Evolutionary conservation across 2,113 vertebrate species (phyloP), one percentile per base, ranked within the genome.

Genomic region (Ammodramus savannarum): DNA sequence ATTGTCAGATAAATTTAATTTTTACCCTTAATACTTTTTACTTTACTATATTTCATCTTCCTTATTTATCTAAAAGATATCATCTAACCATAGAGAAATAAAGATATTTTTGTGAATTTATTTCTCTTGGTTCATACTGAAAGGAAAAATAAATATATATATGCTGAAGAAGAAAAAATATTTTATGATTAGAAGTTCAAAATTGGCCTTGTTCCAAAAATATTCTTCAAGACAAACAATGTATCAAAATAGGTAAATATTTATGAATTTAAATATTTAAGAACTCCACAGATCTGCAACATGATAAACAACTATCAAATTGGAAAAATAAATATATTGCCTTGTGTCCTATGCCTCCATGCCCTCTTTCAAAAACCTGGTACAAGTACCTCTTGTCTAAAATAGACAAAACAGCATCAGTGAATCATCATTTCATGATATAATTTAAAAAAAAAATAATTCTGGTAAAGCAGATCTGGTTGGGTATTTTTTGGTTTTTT

Each of bases 351-450:
- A 49, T 58, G 18, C 17, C 10, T 34, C 22, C 5, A 16, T 32
- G 9, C 1, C 1, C 2, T 32, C 20, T 73, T 65, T 6, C 8
- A 3, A 55, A 77, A 90, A 36, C 5, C 4, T 26, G 5, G 16
- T 57, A 29, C n/a, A 72, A 19, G 6, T 41, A 43, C 1, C 3
- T 46, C 31, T 76, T 76, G 17, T 9, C 18, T 36, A 39, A 65
- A 84, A 51, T 5, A 69, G 6, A 17, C 22, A 58, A 44, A n/a
- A 49, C 21, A 46, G 1, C 17, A 87, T 25, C 17, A 57, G 7
- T 73, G 13, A 84, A 55, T 74, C 3, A 9, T 52, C 27, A 55
- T 72, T 83, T 68, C 9, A 25, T 58, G 12, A 62, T 1, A 39
- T 6, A 11, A 48, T 5, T 27, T 10, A 1, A 21, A 75, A 75